Evolutionary conservation across 2,888 invertebrate species (phyloP).

Genomic region (Schizaphis graminum): DNA sequence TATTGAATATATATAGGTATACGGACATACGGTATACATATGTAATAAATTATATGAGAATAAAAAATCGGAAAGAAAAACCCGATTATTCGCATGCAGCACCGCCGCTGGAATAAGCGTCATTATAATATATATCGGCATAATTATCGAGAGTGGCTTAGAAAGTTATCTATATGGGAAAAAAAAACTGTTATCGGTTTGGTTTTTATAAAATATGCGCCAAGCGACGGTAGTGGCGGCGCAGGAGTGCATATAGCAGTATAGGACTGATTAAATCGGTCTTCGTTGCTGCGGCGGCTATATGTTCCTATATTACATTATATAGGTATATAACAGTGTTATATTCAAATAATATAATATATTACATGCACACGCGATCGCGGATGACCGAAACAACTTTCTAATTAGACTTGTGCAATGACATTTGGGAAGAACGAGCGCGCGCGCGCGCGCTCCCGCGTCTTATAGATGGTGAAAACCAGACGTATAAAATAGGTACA

Average conservation of each 20-base stretch:
- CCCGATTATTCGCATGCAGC: neutral
- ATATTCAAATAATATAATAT: conserved; percentile 48
- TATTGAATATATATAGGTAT: neutral
- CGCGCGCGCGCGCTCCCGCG: neutral
- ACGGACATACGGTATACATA: neutral
- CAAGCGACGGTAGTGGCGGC: neutral
- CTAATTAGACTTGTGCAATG: conserved; percentile 64
- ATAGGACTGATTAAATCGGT: conserved; percentile 42
- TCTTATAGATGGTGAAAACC: conserved; percentile 56
- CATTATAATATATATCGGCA: conserved; percentile 6
- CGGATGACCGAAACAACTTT: conserved; percentile 63
- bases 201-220: conserved; percentile 24
- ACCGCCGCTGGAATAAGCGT: neutral
- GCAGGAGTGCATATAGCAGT: neutral
- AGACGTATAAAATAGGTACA: conserved; percentile 50
- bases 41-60: neutral
- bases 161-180: conserved; percentile 30
- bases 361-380: neutral
- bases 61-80: conserved; percentile 13
- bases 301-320: neutral
- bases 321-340: neutral
- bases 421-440: conserved; percentile 54
- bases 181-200: conserved; percentile 40
- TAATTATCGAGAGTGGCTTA: conserved; percentile 46
- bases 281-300: neutral